These are phyloP conservation scores for Vesta saturnalis DNA, from an alignment of 2,888 invertebrate species.

Conservation along the genomic window DNA sequence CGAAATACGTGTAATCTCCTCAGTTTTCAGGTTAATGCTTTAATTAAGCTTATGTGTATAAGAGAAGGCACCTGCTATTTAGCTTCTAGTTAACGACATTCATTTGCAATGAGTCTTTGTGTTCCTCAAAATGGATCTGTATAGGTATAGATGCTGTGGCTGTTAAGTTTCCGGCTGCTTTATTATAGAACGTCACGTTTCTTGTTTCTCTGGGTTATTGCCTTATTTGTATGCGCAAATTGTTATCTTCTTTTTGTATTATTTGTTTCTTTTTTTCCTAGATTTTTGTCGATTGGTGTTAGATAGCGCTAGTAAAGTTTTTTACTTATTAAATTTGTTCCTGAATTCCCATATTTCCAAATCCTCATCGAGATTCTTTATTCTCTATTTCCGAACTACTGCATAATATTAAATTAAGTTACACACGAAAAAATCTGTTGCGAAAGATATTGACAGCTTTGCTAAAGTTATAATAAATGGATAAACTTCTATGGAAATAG, in stretches of 20 bases:
- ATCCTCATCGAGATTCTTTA: too few relatives aligned
- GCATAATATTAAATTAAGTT: neutral
- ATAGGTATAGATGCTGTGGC: neutral
- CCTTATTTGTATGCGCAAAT: constrained; percentile 9
- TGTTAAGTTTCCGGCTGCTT: neutral
- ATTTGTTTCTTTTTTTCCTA: neutral
- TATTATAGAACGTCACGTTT: constrained; percentile 9
- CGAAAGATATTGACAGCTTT: neutral
- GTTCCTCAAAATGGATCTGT: constrained; percentile 17
- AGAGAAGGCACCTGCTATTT: constrained; percentile 34
- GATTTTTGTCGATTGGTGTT: neutral
- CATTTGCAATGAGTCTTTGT: constrained; percentile 33
- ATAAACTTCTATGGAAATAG: neutral
- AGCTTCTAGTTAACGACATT: constrained; percentile 37
- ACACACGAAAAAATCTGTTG: neutral
- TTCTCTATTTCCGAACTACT: neutral
- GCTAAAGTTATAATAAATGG: neutral
- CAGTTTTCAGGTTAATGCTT: constrained; percentile 34
- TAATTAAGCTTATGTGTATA: constrained; percentile 39
- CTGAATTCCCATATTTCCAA: neutral
- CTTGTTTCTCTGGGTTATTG: constrained; percentile 1
- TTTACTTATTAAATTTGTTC: too few relatives aligned
- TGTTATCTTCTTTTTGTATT: neutral
- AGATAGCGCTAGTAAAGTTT: too few relatives aligned
- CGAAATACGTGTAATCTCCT: constrained; percentile 2